These are phyloP conservation scores for Halcyon malimbica DNA, from an alignment of 2,113 vertebrate genomes.

Conservation along the genomic window DNA sequence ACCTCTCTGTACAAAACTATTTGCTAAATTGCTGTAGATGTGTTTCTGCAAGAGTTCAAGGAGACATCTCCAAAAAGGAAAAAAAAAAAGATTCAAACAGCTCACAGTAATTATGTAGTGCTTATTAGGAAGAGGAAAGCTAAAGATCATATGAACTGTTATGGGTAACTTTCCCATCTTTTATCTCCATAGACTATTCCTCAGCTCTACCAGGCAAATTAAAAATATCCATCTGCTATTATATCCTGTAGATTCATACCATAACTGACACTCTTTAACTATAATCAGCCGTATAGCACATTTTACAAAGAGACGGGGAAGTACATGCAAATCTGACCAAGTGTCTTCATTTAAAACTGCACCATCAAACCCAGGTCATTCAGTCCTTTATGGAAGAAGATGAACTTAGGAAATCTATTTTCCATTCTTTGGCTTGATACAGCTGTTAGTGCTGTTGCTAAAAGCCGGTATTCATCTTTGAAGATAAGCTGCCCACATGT, in stretches of 20 bases:
- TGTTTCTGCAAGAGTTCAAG: not conserved
- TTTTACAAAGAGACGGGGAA: not conserved
- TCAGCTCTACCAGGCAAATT: not conserved
- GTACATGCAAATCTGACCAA: not conserved
- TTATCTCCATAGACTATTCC: not conserved
- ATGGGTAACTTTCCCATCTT: not conserved
- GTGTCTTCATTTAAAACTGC: not conserved
- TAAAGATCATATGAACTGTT: not conserved
- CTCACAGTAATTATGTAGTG: not conserved
- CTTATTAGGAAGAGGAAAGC: not conserved
- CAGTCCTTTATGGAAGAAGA: not conserved
- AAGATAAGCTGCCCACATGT: slow-evolving; percentile 52
- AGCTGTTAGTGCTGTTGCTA: slow-evolving; percentile 32
- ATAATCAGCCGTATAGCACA: not conserved
- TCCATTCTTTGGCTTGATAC: slow-evolving; percentile 28
- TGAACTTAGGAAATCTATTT: slow-evolving; percentile 10
- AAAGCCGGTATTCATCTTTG: slow-evolving; percentile 25
- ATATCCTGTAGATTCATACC: not conserved
- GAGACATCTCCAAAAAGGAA: not conserved
- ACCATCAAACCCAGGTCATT: not conserved
- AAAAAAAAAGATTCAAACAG: not conserved
- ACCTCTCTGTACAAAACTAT: not conserved
- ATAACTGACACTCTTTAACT: not conserved
- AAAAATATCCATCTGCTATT: not conserved
- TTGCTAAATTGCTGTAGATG: not conserved